These are phyloP conservation scores for Dryobates pubescens DNA, from an alignment of 2,797 vertebrate genomes.

Conservation along the genomic window DNA sequence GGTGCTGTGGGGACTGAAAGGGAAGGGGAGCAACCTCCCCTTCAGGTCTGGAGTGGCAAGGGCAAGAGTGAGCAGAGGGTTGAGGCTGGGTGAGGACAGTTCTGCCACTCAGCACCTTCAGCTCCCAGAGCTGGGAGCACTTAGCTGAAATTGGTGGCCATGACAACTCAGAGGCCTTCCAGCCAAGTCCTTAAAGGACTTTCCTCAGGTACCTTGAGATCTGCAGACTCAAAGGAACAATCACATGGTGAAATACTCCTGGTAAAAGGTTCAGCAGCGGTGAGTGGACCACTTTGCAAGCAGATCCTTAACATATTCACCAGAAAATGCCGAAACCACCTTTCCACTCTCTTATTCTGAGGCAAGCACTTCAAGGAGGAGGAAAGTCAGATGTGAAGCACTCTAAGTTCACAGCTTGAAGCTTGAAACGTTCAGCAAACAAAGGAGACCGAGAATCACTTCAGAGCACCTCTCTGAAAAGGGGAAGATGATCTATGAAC, in stretches of 20 bases:
- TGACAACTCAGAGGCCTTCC: neutral
- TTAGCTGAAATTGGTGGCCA: accelerated
- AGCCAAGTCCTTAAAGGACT: neutral
- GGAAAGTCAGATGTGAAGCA: neutral
- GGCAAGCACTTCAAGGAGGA: too few relatives aligned
- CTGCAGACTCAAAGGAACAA: neutral
- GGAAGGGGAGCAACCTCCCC: accelerated
- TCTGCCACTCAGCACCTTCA: accelerated
- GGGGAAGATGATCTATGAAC: too few relatives aligned
- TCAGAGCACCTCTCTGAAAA: too few relatives aligned
- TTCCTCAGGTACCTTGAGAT: neutral
- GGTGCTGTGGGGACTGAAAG: neutral
- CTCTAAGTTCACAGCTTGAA: neutral
- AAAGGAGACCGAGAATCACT: too few relatives aligned
- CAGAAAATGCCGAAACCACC: too few relatives aligned
- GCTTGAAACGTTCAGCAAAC: too few relatives aligned
- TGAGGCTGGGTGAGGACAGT: too few relatives aligned
- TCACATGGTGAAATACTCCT: accelerated
- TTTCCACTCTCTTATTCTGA: too few relatives aligned
- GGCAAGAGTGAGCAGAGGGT: neutral
- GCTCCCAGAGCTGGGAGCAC: neutral
- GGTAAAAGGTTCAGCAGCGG: neutral
- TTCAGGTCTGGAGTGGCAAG: neutral
- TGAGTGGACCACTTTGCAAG: neutral
- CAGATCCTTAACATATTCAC: neutral